Evolutionary conservation across 2,113 vertebrate species (phyloP), one percentile per base, ranked within the genome.

Genomic region (Mormyrus iriodes): DNA sequence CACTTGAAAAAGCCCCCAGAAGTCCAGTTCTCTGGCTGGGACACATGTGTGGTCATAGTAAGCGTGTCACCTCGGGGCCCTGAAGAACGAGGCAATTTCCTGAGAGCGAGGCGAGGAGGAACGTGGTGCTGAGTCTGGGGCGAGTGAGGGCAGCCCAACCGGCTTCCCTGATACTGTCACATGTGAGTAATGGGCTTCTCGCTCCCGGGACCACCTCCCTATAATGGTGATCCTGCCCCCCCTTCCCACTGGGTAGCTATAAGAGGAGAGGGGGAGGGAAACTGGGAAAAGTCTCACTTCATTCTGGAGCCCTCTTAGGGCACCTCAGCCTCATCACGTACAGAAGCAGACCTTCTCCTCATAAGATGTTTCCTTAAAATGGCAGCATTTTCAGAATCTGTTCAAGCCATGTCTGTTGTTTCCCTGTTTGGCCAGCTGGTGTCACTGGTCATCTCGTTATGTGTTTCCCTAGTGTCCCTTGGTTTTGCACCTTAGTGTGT

Each of bases 11-110:
- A 65, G 61, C 1, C 3, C 61, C 27, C 61, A 31, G 61, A 69
- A 69, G 61, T 69, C 3, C 61, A 31, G 61, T n/a, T 31, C 61
- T 69, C 61, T 69, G 94, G 95, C 95, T 94, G 94, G 93, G 94
- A 95, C 94, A 96, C 93, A 93, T 90, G 92, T 91, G 93, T 91
- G 93, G 93, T 91, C 93, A 93, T 95, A 92, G 91, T 94, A 93
- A 69, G 61, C 92, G 92, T 90, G 95, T 96, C 95, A 96, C 94
- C 94, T 95, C 94, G 93, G 93, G 89, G 91, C 92, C 91, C 93
- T 95, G 95, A 96, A 94, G 94, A 94, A 95, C 92, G 94, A 96
- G 93, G 93, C 95, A 94, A 91, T 95, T 96, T 97, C 96, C 95
- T 95, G 94, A 92, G 91, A 92, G 90, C 90, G 93, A 93, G 91